phyloP scores from a whole-genome alignment of 2,113 vertebrate genomes.

The Cnemophilus loriae region DNA sequence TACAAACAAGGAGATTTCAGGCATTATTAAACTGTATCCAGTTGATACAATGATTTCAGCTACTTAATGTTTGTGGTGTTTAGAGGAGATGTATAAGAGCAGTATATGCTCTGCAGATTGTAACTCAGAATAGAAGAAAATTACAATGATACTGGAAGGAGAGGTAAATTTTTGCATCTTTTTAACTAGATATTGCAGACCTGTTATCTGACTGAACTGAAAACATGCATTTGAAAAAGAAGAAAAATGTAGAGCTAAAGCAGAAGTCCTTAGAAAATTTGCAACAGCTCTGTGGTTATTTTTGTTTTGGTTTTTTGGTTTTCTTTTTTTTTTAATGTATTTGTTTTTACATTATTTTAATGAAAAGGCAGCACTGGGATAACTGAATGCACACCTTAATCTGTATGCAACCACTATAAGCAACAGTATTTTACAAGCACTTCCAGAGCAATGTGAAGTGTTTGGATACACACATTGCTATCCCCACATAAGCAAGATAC shows the following conservation, averaged over 20 bases:
- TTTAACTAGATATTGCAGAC: conserved; percentile 37
- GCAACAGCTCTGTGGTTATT: conserved; percentile 32
- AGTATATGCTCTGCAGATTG: conserved; percentile 56
- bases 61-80: conserved; percentile 74
- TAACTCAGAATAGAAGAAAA: conserved; percentile 64
- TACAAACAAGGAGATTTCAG: conserved; percentile 84
- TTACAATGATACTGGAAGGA: conserved; percentile 26
- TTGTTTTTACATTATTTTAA: conserved; percentile 13
- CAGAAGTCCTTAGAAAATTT: conserved; percentile 35
- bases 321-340: not conserved
- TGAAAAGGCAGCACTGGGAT: conserved; percentile 47
- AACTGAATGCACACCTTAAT: conserved; percentile 33
- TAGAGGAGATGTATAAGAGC: conserved; percentile 71
- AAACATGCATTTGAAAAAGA: conserved; percentile 37
- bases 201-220: conserved; percentile 50
- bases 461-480: conserved; percentile 45
- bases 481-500: conserved; percentile 43
- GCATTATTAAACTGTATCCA: conserved; percentile 76
- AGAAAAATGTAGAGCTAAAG: conserved; percentile 29
- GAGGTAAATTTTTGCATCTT: not conserved
- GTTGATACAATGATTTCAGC: conserved; percentile 70
- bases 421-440: conserved; percentile 67
- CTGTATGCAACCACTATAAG: conserved; percentile 54
- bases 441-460: conserved; percentile 42
- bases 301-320: conserved; percentile 13